phyloP scores from a whole-genome alignment of 2,888 invertebrate species.

The Erebia ligea region DNA sequence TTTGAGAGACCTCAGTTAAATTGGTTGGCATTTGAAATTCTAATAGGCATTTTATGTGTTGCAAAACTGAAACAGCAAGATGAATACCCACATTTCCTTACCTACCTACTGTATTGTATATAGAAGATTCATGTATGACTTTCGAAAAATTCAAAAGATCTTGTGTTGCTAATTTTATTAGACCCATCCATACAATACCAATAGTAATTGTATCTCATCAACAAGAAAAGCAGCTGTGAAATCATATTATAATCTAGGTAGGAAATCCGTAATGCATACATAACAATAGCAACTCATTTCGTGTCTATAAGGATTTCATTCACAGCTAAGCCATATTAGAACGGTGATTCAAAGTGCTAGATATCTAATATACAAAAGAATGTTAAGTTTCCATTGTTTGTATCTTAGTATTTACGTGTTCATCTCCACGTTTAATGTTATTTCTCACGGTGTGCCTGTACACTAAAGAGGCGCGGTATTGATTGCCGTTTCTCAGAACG shows the following conservation, averaged over 20 bases:
- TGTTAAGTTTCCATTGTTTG: constrained; percentile 28
- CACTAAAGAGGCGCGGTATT: constrained; percentile 50
- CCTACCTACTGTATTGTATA: neutral
- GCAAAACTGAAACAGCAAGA: no score
- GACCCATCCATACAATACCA: no score
- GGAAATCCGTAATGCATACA: neutral
- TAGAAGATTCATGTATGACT: neutral
- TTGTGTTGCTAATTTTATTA: no score
- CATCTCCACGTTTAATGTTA: constrained; percentile 27
- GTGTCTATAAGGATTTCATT: constrained; percentile 16
- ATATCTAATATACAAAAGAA: constrained; percentile 30
- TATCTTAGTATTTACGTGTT: constrained; percentile 24
- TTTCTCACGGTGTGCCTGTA: constrained; percentile 44
- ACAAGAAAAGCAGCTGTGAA: no score
- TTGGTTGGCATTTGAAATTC: neutral
- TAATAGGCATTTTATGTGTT: neutral
- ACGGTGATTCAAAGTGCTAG: constrained; percentile 14
- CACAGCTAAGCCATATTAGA: constrained; percentile 12
- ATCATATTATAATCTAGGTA: neutral
- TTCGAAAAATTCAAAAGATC: no score
- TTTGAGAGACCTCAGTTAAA: neutral
- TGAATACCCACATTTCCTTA: neutral
- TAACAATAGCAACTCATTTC: constrained; percentile 15
- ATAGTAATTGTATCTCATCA: no score
- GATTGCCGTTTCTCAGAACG: constrained; percentile 62